Percentiles rank a stretch among this genome's conserved stretches.
phyloP scores from a whole-genome alignment of 2,797 vertebrate species.

The Telmatherina bonti region DNA sequence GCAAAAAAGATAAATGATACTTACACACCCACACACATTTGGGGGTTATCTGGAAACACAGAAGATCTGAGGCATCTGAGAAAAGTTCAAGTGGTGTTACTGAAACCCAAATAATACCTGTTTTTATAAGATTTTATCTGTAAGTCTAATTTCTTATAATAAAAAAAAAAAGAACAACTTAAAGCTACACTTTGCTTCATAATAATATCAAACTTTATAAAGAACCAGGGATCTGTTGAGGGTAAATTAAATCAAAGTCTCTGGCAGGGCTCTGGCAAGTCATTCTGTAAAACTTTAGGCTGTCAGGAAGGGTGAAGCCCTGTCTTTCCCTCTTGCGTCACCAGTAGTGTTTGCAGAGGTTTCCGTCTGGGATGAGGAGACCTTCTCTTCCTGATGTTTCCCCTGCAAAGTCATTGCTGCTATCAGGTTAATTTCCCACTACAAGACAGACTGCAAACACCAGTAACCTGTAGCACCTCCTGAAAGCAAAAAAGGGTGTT shows the following conservation, averaged over 20 bases:
- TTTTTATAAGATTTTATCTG: slow-evolving; percentile 2
- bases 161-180: neutral
- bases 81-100: neutral
- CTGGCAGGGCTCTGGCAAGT: slow-evolving; percentile 5
- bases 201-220: neutral
- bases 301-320: slow-evolving; percentile 35
- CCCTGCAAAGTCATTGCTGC: slow-evolving; percentile 55
- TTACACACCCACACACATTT: slow-evolving; percentile 51
- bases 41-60: slow-evolving; percentile 31
- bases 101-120: neutral
- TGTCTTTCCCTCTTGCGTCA: slow-evolving; percentile 57
- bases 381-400: slow-evolving; percentile 47
- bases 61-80: slow-evolving; percentile 9
- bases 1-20: slow-evolving; percentile 28
- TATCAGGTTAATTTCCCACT: slow-evolving; percentile 71
- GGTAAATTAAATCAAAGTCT: slow-evolving; percentile 16
- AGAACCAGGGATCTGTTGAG: slow-evolving; percentile 4
- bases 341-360: slow-evolving; percentile 70
- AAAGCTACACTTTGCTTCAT: neutral
- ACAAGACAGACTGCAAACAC: slow-evolving; percentile 68
- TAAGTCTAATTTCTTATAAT: neutral
- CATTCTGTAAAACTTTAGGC: slow-evolving; percentile 26
- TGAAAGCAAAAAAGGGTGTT: slow-evolving; percentile 49
- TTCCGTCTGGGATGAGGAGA: slow-evolving; percentile 54
- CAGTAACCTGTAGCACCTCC: slow-evolving; percentile 44